These are phyloP conservation scores for Drosophila ochracea DNA, from an alignment of 2,888 invertebrate species.

Conservation along the genomic window DNA sequence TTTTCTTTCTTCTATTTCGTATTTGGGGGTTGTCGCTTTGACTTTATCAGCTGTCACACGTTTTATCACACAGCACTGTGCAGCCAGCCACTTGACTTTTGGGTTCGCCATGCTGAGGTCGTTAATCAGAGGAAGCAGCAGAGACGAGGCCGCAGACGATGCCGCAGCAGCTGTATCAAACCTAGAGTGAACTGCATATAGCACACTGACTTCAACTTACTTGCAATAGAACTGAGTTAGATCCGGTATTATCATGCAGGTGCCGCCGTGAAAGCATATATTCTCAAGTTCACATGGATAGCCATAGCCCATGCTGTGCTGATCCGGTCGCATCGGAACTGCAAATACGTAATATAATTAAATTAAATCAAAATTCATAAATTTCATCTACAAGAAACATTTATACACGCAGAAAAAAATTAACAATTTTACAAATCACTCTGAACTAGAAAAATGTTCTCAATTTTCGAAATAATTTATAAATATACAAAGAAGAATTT, in stretches of 20 bases:
- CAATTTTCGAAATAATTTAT: background rate
- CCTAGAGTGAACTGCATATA: background rate
- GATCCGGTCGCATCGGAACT: constrained; percentile 85
- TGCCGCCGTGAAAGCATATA: constrained; percentile 94
- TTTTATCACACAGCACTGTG: constrained; percentile 43
- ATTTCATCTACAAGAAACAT: constrained; percentile 24
- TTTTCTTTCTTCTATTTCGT: background rate
- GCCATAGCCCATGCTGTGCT: constrained; percentile 67
- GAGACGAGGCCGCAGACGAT: background rate
- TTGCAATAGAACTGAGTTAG: constrained; percentile 93
- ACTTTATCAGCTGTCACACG: constrained; percentile 63
- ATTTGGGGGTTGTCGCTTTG: constrained; percentile 4
- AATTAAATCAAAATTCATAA: constrained; percentile 25
- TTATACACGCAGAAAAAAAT: background rate
- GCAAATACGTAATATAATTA: constrained; percentile 52
- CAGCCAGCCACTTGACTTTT: constrained; percentile 62
- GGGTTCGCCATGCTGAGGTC: constrained; percentile 15
- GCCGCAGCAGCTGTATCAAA: constrained; percentile 10
- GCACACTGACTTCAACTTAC: constrained; percentile 87
- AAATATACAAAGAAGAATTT: background rate
- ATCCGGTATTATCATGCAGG: constrained; percentile 92
- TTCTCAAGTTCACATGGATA: constrained; percentile 86
- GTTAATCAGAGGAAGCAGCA: constrained; percentile 3
- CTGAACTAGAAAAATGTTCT: background rate
- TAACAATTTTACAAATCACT: background rate